Base-by-base conservation (phyloP, 2,113 vertebrate species). In the Cavia aperea region DNA sequence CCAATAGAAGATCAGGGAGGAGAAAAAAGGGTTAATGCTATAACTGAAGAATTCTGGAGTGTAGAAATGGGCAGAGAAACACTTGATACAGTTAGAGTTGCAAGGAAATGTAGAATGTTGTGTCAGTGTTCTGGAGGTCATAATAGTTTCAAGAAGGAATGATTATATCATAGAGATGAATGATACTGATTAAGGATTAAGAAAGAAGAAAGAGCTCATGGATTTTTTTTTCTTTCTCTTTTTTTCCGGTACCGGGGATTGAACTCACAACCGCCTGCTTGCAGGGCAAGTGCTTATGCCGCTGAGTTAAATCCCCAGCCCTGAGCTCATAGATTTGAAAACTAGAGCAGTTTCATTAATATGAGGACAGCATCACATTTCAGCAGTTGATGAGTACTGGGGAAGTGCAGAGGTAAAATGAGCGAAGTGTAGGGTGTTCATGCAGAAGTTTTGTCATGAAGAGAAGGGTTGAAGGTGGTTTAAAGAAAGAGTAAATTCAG, bases 91-190 rank as follows among this genome's bases (percentile, higher is more conserved):
- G 7, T 91, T 36, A 88, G 43, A 92, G 75, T 36, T 82, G 10
- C 26, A 91, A 81, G 66, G 62, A 93, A 51, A 56, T 77, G 31
- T 75, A 88, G 77, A 84, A 31, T 86, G 51, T 75, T 72, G 21
- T 82, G 66, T 90, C 70, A 43, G 16, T 89, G 24, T 91, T 81
- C 39, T 56, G 43, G 88, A 66, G 56, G 36, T 31, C 83, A 39
- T 62, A 89, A 31, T 89, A 89, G 66, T 89, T 88, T 93, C 43
- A 81, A 49, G 88, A 93, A 89, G 51, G 58, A 77, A 86, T 60
- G 60, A 86, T 86, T 62, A 86, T 36, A 86, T 65, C 21, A 63
- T 62, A 24, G 24, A 85, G 51, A 75, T 75, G 65, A 86, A 60
- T 83, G 60, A 93, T 62, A 77, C 51, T 91, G 21, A 49, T 68